Conservation (phyloP, 2,888 invertebrate genomes). For the Agriopis leucophaearia region DNA sequence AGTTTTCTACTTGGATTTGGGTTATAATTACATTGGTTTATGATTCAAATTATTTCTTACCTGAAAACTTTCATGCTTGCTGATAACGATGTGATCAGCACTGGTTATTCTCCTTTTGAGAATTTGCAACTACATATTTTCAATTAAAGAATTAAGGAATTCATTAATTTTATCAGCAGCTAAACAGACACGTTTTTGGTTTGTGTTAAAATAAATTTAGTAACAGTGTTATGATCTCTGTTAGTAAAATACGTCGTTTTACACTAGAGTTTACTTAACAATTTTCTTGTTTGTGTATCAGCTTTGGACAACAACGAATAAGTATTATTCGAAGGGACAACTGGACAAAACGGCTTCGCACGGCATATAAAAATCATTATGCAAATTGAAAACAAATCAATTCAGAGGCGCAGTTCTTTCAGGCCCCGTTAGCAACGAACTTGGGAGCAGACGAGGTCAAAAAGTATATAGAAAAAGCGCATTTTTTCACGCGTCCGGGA, state of each 20-base stretch:
- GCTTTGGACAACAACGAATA: neutral
- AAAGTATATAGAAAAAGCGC: slow-evolving; percentile 24
- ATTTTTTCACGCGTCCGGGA: slow-evolving; percentile 42
- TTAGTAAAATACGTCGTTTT: no score
- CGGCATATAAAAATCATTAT: slow-evolving; percentile 22
- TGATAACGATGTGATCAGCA: slow-evolving; percentile 10
- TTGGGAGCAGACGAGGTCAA: slow-evolving; percentile 35
- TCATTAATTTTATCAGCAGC: no score
- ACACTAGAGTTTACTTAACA: no score
- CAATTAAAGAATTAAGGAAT: no score
- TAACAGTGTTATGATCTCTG: no score
- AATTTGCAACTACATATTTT: neutral
- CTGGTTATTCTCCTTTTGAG: slow-evolving; percentile 15
- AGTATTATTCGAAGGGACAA: neutral
- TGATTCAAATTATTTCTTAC: slow-evolving; percentile 31
- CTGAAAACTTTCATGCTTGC: slow-evolving; percentile 29
- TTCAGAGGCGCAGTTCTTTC: slow-evolving; percentile 26
- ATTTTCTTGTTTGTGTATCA: neutral
- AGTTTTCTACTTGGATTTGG: slow-evolving; percentile 18
- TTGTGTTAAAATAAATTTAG: no score
- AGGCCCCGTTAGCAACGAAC: slow-evolving; percentile 35
- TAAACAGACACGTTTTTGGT: no score
- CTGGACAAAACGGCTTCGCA: neutral
- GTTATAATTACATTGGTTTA: slow-evolving; percentile 24
- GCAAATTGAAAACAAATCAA: slow-evolving; percentile 33